Evolutionary conservation across 2,888 invertebrate species (phyloP).

Genomic region (Melipona bicolor): DNA sequence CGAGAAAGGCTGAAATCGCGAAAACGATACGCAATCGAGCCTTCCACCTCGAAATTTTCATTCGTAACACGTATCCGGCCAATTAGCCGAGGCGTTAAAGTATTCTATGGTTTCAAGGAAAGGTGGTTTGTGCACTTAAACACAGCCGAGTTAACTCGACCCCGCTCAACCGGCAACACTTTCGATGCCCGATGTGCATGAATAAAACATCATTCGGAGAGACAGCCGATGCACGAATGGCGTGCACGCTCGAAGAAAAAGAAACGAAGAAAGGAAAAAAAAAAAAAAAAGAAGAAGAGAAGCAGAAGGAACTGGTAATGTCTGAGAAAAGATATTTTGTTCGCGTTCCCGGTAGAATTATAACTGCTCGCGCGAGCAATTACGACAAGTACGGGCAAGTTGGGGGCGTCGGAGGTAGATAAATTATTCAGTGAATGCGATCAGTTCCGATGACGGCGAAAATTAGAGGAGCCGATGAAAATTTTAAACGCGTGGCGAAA

Average conservation of each 20-base stretch:
- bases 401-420: background rate
- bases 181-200: constrained; percentile 72
- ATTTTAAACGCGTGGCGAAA: constrained; percentile 62
- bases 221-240: constrained; percentile 46
- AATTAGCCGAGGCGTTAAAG: constrained; percentile 80
- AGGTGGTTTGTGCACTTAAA: constrained; percentile 77
- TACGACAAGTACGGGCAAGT: background rate
- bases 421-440: constrained; percentile 34
- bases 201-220: constrained; percentile 78
- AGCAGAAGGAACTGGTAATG: constrained; percentile 6
- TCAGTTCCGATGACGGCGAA: constrained; percentile 25
- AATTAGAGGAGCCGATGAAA: constrained; percentile 48
- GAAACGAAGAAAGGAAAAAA: background rate
- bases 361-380: background rate
- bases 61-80: constrained; percentile 70
- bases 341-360: constrained; percentile 14
- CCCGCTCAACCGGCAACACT: constrained; percentile 51
- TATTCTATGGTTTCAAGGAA: constrained; percentile 78
- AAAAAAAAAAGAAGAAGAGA: constrained; percentile 3
- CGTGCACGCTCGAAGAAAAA: constrained; percentile 46
- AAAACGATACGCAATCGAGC: constrained; percentile 41
- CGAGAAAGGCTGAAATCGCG: constrained; percentile 2
- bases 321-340: constrained; percentile 6
- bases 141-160: constrained; percentile 71
- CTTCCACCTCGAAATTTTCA: constrained; percentile 48